phyloP scores from a whole-genome alignment of 2,113 vertebrate species.

The Ammodytes dubius region DNA sequence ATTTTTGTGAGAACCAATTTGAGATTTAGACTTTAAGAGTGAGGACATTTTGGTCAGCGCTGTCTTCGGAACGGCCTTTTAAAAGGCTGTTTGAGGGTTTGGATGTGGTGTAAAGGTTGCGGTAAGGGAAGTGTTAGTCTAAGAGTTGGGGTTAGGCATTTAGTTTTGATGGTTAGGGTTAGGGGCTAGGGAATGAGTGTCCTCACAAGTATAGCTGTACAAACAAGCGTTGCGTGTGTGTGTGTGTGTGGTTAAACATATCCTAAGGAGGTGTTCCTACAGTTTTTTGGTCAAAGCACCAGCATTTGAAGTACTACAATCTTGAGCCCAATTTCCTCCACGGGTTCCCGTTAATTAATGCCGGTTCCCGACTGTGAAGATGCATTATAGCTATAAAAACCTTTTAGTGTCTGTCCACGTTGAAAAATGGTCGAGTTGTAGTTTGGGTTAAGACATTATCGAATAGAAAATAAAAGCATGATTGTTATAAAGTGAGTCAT shows the following conservation, averaged over 20 bases:
- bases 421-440: not conserved
- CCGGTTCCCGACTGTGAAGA: not conserved
- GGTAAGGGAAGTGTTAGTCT: too few relatives aligned
- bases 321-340: not conserved
- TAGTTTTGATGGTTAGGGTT: too few relatives aligned
- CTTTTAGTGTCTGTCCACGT: not conserved
- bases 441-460: not conserved
- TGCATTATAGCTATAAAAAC: not conserved
- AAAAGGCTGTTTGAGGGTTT: too few relatives aligned
- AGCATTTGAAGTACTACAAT: not conserved
- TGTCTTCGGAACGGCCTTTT: too few relatives aligned
- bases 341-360: not conserved
- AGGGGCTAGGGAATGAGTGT: too few relatives aligned
- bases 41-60: too few relatives aligned
- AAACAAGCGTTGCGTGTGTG: too few relatives aligned
- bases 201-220: too few relatives aligned
- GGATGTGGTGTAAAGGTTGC: too few relatives aligned
- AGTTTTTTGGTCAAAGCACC: not conserved
- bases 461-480: not conserved
- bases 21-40: too few relatives aligned
- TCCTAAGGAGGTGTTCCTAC: not conserved
- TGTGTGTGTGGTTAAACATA: not conserved
- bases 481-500: not conserved
- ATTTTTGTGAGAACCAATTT: too few relatives aligned
- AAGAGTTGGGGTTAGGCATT: too few relatives aligned